Percentiles rank a stretch among this genome's conserved stretches.
These are phyloP conservation scores for Cataglyphis rosenhaueri DNA, from an alignment of 2,888 invertebrate genomes.

Conservation along the genomic window DNA sequence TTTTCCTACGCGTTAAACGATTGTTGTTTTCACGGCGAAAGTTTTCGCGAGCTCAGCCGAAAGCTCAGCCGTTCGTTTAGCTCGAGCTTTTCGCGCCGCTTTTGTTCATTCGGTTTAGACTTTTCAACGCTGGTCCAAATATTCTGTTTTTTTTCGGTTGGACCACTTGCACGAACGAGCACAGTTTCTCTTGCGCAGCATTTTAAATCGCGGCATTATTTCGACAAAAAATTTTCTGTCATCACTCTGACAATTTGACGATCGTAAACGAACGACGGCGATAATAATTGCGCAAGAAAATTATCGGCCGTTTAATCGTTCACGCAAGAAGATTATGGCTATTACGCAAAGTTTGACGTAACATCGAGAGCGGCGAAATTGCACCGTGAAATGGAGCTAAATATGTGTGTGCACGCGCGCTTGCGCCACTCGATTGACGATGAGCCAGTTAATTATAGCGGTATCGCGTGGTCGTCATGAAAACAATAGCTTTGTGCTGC, in stretches of 20 bases:
- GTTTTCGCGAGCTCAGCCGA: conserved; percentile 51
- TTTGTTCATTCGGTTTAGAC: conserved; percentile 48
- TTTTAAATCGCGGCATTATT: conserved; percentile 11
- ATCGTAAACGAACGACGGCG: conserved; percentile 11
- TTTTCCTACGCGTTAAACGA: conserved; percentile 51
- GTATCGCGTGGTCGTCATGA: conserved; percentile 76
- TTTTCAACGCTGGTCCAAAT: conserved; percentile 38
- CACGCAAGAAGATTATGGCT: conserved; percentile 35
- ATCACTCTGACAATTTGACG: background rate
- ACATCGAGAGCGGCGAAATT: conserved; percentile 52
- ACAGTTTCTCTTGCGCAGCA: background rate
- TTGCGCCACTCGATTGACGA: conserved; percentile 74
- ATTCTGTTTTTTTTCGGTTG: conserved; percentile 31
- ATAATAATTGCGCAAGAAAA: conserved; percentile 48
- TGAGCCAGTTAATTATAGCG: conserved; percentile 79
- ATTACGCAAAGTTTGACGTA: background rate
- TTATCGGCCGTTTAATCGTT: conserved; percentile 40
- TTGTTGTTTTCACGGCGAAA: conserved; percentile 55
- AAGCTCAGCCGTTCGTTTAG: conserved; percentile 45
- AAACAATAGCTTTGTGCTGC: conserved; percentile 80
- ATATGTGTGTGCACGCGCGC: conserved; percentile 43
- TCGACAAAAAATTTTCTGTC: conserved; percentile 8
- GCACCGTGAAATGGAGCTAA: conserved; percentile 60
- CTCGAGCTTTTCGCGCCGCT: conserved; percentile 40
- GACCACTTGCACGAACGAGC: conserved; percentile 1